Percentiles rank a stretch among this genome's conserved stretches.
These are phyloP conservation scores for Apeira syringaria DNA, from an alignment of 2,888 invertebrate species.

Conservation along the genomic window DNA sequence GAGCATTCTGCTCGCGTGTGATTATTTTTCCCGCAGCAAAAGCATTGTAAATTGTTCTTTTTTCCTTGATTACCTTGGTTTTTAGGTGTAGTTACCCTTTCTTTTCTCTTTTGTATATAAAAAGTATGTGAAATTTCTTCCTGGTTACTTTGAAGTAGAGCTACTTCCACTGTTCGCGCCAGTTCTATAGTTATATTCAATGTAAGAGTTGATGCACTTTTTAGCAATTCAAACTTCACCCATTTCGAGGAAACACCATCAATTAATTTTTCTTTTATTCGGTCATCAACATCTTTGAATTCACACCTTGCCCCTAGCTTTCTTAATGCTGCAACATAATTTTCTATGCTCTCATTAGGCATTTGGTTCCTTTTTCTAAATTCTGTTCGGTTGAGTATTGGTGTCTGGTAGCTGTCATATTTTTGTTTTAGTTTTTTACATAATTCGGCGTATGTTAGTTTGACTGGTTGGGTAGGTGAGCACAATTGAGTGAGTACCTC, in stretches of 20 bases:
- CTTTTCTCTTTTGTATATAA: neutral
- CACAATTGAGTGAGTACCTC: neutral
- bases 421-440: no score
- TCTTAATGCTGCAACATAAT: neutral
- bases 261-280: neutral
- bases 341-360: neutral
- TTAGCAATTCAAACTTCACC: neutral
- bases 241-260: neutral
- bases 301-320: neutral
- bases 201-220: neutral
- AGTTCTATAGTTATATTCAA: neutral
- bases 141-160: neutral
- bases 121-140: neutral
- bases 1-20: neutral
- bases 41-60: neutral
- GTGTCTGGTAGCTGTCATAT: no score
- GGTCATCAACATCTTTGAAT: neutral
- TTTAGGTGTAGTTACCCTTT: neutral
- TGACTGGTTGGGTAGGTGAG: neutral
- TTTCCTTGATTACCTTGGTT: neutral
- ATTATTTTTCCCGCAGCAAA: neutral
- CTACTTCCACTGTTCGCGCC: neutral
- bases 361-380: no score
- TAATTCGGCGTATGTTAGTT: no score
- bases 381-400: no score